Conservation (phyloP, 2,113 vertebrate species). For the Atherinomorus stipes region DNA sequence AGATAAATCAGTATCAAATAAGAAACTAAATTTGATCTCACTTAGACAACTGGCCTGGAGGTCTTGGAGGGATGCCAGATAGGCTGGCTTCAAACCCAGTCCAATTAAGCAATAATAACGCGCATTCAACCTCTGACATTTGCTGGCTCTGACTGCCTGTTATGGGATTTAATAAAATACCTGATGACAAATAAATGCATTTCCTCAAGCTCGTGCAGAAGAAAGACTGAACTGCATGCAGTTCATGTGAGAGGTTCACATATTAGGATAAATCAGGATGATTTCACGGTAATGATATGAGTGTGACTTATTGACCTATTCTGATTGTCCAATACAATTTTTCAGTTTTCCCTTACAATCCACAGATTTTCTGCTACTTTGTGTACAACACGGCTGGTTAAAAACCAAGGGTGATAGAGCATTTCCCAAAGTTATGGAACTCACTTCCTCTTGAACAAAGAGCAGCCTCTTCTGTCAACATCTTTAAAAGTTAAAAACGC, state of each 20-base stretch:
- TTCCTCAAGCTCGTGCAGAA: conserved; percentile 21
- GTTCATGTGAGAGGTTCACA: neutral
- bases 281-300: neutral
- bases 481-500: too few species aligned
- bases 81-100: conserved; percentile 55
- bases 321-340: neutral
- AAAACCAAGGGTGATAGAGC: too few species aligned
- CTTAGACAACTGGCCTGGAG: conserved; percentile 60
- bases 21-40: conserved; percentile 64
- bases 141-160: conserved; percentile 47
- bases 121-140: conserved; percentile 63
- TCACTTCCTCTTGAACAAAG: too few species aligned
- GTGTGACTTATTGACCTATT: neutral
- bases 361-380: too few species aligned
- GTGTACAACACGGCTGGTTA: too few species aligned
- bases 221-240: conserved; percentile 13
- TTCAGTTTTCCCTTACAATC: neutral
- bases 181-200: conserved; percentile 6
- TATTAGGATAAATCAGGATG: neutral
- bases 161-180: conserved; percentile 52
- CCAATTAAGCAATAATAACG: conserved; percentile 50
- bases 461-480: too few species aligned
- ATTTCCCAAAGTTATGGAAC: too few species aligned
- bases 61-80: conserved; percentile 48
- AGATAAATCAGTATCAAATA: conserved; percentile 69